phyloP scores from a whole-genome alignment of 64 coral and sea anemone species.

The Catalaphyllia jardinei region DNA sequence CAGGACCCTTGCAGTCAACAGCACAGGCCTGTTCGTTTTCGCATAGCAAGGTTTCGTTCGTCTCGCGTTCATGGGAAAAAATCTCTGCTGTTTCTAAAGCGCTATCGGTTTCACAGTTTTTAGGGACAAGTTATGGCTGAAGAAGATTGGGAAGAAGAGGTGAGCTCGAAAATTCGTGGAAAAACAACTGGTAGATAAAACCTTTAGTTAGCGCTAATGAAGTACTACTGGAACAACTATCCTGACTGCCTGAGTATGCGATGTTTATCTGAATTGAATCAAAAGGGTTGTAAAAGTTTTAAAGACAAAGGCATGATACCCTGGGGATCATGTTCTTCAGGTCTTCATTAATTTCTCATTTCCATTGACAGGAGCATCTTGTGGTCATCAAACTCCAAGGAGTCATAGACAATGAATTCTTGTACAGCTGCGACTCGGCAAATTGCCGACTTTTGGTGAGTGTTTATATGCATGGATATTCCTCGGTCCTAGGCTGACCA shows the following conservation, averaged over 20 bases:
- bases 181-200: too few species aligned
- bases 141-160: constrained; percentile 61
- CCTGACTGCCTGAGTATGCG: too few species aligned
- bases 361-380: constrained; percentile 45
- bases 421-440: constrained; percentile 43
- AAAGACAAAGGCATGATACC: too few species aligned
- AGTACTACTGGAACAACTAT: too few species aligned
- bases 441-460: constrained; percentile 73
- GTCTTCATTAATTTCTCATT: too few species aligned
- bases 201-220: too few species aligned
- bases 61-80: not conserved
- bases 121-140: not conserved
- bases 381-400: constrained; percentile 60
- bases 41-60: too few species aligned
- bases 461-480: not conserved
- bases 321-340: too few species aligned
- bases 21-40: too few species aligned
- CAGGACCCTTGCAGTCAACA: not conserved
- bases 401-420: constrained; percentile 54
- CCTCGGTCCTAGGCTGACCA: not conserved
- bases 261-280: too few species aligned
- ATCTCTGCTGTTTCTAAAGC: not conserved
- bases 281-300: too few species aligned
- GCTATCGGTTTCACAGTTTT: not conserved
- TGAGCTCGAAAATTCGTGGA: not conserved